phyloP scores from a whole-genome alignment of 2,888 invertebrate species.

The Parnassius glacialis region DNA sequence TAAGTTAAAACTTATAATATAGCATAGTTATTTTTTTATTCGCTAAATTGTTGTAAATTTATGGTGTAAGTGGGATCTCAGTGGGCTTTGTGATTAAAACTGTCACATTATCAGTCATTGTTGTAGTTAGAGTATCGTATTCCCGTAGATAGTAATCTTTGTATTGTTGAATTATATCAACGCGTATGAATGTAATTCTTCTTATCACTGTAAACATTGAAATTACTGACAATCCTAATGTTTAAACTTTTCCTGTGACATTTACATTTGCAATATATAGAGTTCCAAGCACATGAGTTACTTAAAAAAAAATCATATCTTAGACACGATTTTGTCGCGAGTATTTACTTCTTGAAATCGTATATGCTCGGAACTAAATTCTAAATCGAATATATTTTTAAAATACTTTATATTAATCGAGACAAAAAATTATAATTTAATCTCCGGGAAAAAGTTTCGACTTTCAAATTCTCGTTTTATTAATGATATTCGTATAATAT shows the following conservation, averaged over 20 bases:
- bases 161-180: neutral
- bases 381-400: no score
- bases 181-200: neutral
- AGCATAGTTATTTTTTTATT: constrained; percentile 15
- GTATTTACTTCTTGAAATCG: no score
- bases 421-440: no score
- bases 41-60: constrained; percentile 14
- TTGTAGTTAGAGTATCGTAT: neutral
- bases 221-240: neutral
- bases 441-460: no score
- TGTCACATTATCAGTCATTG: neutral
- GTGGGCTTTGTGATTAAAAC: constrained; percentile 8
- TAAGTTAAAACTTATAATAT: neutral
- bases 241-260: constrained; percentile 1
- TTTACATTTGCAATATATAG: constrained; percentile 1
- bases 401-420: no score
- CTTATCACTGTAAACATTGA: neutral
- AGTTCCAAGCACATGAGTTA: constrained; percentile 1
- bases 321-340: no score
- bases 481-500: no score
- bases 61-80: constrained; percentile 23
- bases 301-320: no score
- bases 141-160: neutral
- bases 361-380: no score
- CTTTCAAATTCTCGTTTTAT: no score